phyloP scores from a whole-genome alignment of 2,888 invertebrate genomes.

The Folsomia candida region DNA sequence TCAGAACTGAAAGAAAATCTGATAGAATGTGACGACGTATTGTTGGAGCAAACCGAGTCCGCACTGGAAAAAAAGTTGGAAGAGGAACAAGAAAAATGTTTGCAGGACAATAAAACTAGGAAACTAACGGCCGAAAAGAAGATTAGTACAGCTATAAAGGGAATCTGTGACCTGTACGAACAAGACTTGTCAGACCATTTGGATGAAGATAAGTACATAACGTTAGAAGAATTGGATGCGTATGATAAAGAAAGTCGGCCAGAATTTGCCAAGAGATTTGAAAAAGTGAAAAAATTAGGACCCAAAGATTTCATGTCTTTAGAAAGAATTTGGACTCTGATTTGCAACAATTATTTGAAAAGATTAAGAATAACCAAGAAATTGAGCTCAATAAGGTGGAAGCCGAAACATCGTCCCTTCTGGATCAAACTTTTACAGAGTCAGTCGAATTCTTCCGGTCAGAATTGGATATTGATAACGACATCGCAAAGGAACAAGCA shows the following conservation, averaged over 20 bases:
- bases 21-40: constrained; percentile 6
- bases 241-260: neutral
- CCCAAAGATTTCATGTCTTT: neutral
- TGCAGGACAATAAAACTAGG: constrained; percentile 1
- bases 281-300: constrained; percentile 8
- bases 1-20: constrained; percentile 19
- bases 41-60: neutral
- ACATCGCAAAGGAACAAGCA: neutral
- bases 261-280: neutral
- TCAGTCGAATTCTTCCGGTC: neutral
- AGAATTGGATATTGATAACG: neutral
- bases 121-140: constrained; percentile 5
- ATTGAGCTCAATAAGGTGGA: neutral
- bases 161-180: neutral
- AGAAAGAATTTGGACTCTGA: neutral
- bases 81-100: neutral
- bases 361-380: neutral
- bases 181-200: neutral
- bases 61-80: constrained; percentile 6
- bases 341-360: neutral
- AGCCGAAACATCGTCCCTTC: neutral
- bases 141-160: neutral
- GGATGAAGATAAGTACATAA: neutral
- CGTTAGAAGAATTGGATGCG: constrained; percentile 11
- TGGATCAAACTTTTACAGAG: neutral